phyloP scores from a whole-genome alignment of 2,797 vertebrate species.

The Silurus aristotelis region DNA sequence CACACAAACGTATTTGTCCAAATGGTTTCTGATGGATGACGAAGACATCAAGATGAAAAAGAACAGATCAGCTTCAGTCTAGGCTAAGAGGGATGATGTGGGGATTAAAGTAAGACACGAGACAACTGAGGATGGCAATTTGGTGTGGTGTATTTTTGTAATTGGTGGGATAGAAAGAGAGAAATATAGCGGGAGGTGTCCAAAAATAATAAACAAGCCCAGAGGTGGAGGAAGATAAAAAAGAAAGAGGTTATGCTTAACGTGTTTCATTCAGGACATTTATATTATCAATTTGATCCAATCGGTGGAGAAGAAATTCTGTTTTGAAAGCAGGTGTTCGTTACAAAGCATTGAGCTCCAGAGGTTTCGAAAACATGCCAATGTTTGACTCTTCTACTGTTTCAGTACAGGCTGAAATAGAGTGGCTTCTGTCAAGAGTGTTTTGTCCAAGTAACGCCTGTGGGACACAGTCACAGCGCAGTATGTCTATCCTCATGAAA shows the following conservation, averaged over 20 bases:
- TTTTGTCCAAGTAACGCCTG: conserved; percentile 19
- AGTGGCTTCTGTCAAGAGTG: conserved; percentile 3
- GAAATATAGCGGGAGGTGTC: conserved; percentile 42
- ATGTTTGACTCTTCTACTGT: background rate
- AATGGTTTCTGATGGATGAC: conserved; percentile 73
- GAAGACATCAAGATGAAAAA: conserved; percentile 63
- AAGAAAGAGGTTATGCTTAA: background rate
- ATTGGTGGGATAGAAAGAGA: conserved; percentile 48
- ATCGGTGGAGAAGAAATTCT: background rate
- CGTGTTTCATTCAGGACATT: background rate
- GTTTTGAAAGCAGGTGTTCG: background rate
- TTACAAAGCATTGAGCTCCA: background rate
- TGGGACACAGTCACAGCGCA: background rate
- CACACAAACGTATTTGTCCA: conserved; percentile 63
- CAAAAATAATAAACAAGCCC: background rate
- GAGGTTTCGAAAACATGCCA: background rate
- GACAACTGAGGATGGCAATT: background rate
- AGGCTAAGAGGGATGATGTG: conserved; percentile 19
- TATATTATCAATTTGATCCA: background rate
- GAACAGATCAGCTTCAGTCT: conserved; percentile 58
- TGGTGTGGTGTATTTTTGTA: conserved; percentile 23
- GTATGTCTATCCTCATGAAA: background rate
- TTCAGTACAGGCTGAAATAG: background rate
- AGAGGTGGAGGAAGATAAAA: conserved; percentile 6
- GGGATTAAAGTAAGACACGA: background rate